Evolutionary conservation across 2,888 invertebrate genomes (phyloP).

Genomic region (Xylophagus ater): DNA sequence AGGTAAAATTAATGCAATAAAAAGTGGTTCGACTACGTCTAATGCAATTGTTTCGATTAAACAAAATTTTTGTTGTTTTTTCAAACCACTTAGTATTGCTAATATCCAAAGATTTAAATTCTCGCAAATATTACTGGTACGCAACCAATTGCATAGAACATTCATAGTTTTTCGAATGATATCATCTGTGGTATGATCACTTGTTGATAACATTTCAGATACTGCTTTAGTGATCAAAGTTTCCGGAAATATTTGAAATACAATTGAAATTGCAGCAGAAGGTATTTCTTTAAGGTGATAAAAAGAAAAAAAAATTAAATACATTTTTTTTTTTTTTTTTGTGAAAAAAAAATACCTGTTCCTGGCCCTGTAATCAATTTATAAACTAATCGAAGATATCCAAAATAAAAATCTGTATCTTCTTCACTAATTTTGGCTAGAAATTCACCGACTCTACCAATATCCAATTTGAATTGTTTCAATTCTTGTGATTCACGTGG

Average conservation of each 20-base stretch:
- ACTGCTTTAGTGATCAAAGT: constrained; percentile 32
- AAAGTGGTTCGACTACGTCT: constrained; percentile 48
- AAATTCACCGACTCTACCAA: constrained; percentile 28
- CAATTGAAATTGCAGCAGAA: constrained; percentile 33
- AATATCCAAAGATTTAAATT: constrained; percentile 55
- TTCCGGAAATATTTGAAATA: constrained; percentile 31
- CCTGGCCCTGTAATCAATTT: constrained; percentile 25
- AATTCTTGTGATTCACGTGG: constrained; percentile 23
- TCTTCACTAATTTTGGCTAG: constrained; percentile 27
- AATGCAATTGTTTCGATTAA: constrained; percentile 51
- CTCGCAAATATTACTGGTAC: constrained; percentile 50
- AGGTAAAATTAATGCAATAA: constrained; percentile 45
- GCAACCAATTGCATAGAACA: constrained; percentile 57
- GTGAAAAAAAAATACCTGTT: too few species aligned
- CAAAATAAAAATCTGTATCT: constrained; percentile 18
- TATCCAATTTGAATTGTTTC: constrained; percentile 31
- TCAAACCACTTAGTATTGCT: constrained; percentile 53
- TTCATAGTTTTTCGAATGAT: constrained; percentile 51
- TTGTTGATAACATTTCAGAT: constrained; percentile 24
- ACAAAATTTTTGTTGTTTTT: constrained; percentile 45
- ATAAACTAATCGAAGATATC: constrained; percentile 30
- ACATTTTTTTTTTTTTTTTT: too few species aligned
- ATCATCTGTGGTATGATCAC: constrained; percentile 39
- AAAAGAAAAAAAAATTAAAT: too few species aligned
- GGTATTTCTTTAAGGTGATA: constrained; percentile 22